A percentile compares a stretch with the other conserved stretches of the same genome.
phyloP scores from a whole-genome alignment of 2,797 vertebrate species.

The Australoheros facetus region DNA sequence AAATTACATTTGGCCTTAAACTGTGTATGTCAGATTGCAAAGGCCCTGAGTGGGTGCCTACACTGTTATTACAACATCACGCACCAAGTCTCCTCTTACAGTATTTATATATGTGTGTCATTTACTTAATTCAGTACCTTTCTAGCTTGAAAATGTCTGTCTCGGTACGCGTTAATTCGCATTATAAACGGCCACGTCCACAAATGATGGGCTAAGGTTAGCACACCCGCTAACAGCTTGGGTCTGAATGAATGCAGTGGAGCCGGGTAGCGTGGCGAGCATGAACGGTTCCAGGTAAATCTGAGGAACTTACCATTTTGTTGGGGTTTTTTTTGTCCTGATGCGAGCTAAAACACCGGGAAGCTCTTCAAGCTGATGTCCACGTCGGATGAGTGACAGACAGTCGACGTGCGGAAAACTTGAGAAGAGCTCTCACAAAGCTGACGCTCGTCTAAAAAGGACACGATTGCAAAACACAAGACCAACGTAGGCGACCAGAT shows the following conservation, averaged over 20 bases:
- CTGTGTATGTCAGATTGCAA: not conserved
- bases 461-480: slow-evolving; percentile 82
- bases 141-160: not conserved
- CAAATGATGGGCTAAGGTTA: slow-evolving; percentile 55
- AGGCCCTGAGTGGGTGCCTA: not conserved
- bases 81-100: not conserved
- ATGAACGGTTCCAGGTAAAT: not conserved
- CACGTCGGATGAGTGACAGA: slow-evolving; percentile 45
- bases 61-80: not conserved
- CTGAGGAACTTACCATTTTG: slow-evolving; percentile 73
- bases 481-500: slow-evolving; percentile 45
- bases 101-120: not conserved
- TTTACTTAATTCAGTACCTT: not conserved
- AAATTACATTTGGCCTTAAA: not conserved
- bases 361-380: slow-evolving; percentile 36
- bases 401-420: slow-evolving; percentile 37
- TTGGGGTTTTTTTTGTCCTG: slow-evolving; percentile 12
- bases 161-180: not conserved
- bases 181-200: slow-evolving; percentile 75
- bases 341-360: slow-evolving; percentile 16
- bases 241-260: slow-evolving; percentile 14
- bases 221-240: slow-evolving; percentile 44
- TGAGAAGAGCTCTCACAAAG: slow-evolving; percentile 56
- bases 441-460: slow-evolving; percentile 81
- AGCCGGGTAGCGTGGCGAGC: not conserved